phyloP scores from a whole-genome alignment of 2,888 invertebrate genomes.

The Drosophila subsilvestris region DNA sequence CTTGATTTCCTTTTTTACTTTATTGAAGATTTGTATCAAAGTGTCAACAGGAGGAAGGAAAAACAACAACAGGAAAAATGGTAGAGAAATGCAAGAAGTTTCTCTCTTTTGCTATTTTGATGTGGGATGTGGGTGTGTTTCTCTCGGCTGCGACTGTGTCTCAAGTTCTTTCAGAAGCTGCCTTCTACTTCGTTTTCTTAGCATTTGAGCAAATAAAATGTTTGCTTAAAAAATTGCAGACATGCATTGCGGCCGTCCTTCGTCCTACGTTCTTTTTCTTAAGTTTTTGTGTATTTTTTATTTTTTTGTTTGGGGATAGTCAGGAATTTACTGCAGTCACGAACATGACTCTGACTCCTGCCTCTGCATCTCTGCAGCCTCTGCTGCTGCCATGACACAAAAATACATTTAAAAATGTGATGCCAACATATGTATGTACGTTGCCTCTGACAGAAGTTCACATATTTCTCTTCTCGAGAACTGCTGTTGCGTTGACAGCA shows the following conservation, averaged over 20 bases:
- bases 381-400: conserved; percentile 58
- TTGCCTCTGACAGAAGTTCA: conserved; percentile 34
- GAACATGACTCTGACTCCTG: conserved; percentile 27
- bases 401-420: conserved; percentile 61
- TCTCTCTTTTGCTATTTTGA: conserved; percentile 49
- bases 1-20: conserved; percentile 72
- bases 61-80: conserved; percentile 18
- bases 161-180: conserved; percentile 52
- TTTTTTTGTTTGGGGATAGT: conserved; percentile 30
- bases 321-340: conserved; percentile 76
- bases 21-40: conserved; percentile 78
- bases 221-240: conserved; percentile 76
- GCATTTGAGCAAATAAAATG: conserved; percentile 69
- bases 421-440: conserved; percentile 38
- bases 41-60: conserved; percentile 67
- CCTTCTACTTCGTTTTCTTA: conserved; percentile 19
- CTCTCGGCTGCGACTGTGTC: conserved; percentile 27
- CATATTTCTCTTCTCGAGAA: conserved; percentile 37
- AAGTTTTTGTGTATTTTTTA: conserved; percentile 6
- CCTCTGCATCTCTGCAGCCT: not conserved
- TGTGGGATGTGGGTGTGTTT: conserved; percentile 56
- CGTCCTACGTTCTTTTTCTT: conserved; percentile 9
- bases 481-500: conserved; percentile 25
- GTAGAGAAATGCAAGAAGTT: conserved; percentile 42
- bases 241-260: conserved; percentile 52